These are phyloP conservation scores for Acanthaster planci DNA, from an alignment of 35 echinoderm and acorn worm genomes.

Conservation along the genomic window DNA sequence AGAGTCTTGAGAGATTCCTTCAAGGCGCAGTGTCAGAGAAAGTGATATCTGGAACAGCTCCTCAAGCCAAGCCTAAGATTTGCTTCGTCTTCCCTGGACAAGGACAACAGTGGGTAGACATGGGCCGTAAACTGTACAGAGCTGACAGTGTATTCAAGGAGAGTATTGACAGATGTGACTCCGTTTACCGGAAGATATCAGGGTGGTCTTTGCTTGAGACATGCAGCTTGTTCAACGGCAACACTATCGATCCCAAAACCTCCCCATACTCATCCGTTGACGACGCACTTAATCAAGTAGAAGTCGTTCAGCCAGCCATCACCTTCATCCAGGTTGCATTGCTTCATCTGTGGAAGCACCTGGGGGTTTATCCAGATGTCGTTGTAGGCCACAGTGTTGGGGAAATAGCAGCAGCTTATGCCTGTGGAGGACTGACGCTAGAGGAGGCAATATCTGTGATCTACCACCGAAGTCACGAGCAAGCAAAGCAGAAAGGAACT, in stretches of 20 bases:
- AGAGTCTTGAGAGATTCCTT: neutral
- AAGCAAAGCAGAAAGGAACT: constrained; percentile 80
- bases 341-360: constrained; percentile 71
- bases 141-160: constrained; percentile 70
- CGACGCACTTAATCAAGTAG: constrained; percentile 52
- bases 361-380: constrained; percentile 75
- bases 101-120: constrained; percentile 90
- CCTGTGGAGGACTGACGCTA: constrained; percentile 80
- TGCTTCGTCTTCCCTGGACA: constrained; percentile 94
- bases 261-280: constrained; percentile 25
- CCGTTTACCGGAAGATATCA: constrained; percentile 76
- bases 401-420: constrained; percentile 92
- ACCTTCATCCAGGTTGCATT: constrained; percentile 81
- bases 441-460: constrained; percentile 78
- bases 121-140: constrained; percentile 86
- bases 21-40: neutral
- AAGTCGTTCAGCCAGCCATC: constrained; percentile 88
- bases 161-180: constrained; percentile 71
- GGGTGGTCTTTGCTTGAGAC: constrained; percentile 81
- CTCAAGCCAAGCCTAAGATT: constrained; percentile 63
- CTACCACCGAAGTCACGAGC: constrained; percentile 79
- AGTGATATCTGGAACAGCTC: constrained; percentile 7
- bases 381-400: constrained; percentile 94
- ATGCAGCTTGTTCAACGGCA: constrained; percentile 15
- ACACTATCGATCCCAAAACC: neutral